Percentiles rank a stretch among this genome's conserved stretches.
These are phyloP conservation scores for Perdix hodgsoniae DNA, from an alignment of 2,797 vertebrate genomes.

Conservation along the genomic window DNA sequence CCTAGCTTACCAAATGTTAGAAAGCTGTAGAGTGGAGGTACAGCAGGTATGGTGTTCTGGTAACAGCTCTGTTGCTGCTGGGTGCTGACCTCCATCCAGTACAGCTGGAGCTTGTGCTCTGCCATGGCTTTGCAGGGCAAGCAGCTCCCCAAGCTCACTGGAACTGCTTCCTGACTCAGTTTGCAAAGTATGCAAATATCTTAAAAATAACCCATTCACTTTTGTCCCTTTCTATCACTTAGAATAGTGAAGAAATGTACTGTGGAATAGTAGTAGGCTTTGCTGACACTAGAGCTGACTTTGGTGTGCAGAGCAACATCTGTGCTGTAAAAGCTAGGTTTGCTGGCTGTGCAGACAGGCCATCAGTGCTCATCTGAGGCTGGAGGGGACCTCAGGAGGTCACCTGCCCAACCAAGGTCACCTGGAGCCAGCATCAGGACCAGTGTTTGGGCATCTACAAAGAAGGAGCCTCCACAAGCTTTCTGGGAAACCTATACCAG, in stretches of 20 bases:
- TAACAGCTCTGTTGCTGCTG: constrained; percentile 19
- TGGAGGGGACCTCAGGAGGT: neutral
- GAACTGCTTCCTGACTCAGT: neutral
- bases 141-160: neutral
- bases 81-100: neutral
- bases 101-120: neutral
- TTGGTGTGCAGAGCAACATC: neutral
- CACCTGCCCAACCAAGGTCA: neutral
- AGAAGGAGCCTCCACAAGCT: neutral
- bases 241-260: neutral
- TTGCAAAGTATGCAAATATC: neutral
- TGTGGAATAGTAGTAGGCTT: neutral
- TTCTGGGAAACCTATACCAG: neutral
- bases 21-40: neutral
- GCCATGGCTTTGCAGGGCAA: neutral
- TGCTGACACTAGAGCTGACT: neutral
- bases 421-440: neutral
- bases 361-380: neutral
- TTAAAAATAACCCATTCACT: neutral
- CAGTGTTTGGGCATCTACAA: neutral
- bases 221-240: neutral
- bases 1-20: constrained; percentile 14
- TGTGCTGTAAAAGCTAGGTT: neutral
- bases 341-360: neutral
- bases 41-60: constrained; percentile 8